Evolutionary conservation across 2,888 invertebrate genomes (phyloP), one percentile per base, ranked within the genome.

Genomic region (Parnassius mnemosyne): DNA sequence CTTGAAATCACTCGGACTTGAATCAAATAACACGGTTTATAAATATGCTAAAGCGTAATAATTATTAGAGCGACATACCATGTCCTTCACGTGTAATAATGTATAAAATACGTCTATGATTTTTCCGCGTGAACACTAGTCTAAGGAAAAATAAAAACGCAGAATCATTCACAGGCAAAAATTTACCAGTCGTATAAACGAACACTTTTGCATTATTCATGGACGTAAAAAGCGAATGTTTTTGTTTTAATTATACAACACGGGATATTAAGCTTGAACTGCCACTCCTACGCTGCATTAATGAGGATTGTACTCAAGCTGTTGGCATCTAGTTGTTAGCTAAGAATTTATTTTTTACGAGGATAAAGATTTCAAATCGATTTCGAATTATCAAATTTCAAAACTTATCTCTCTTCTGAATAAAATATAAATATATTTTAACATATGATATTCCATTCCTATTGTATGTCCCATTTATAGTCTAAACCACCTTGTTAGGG

Each of bases 241-340:
- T 87, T 85, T 85, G 84, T 87, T 90, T 89, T 90, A 90, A 90
- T 90, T 89, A 89, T 87, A 86, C 89, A 80, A 82, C 83, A 87
- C 84, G 85, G 87, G 78, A 76, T 87, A 87, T 89, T 89, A 88
- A 89, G 80, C 85, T 77, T 77, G 74, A 82, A 85, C 82, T 80
- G 84, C 77, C 72, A 74, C 75, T 78, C 80, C 77, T 69, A 74
- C 74, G 75, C 73, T 80, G 79, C 76, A 80, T 85, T 84, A 83
- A 80, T 79, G 75, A 77, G 69, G 69, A 69, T 53, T 66, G 60
- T 68, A 65, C 69, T 60, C 47, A 25, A 49, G 42, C 60, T 46
- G 47, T 34, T 41, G 53, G 46, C 53, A 16, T 60, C 49, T 53
- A 47, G 46, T 49, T n/a, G 43, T 41, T 53, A 53, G 41, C 49